A percentile compares a stretch with the other conserved stretches of the same genome.
These are phyloP conservation scores for Petrophora chlorosata DNA, from an alignment of 2,888 invertebrate genomes.

Conservation along the genomic window DNA sequence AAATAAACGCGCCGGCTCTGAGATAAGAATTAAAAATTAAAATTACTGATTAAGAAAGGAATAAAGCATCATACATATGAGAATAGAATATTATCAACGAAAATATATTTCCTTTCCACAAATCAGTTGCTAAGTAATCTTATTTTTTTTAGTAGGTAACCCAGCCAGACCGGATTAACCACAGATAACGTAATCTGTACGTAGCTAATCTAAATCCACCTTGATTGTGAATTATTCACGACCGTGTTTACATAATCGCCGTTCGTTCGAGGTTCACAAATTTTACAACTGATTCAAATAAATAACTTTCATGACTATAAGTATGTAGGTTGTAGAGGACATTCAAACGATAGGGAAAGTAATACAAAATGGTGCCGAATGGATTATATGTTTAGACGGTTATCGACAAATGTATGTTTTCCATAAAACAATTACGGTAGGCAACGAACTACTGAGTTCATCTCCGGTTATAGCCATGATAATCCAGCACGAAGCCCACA, in stretches of 20 bases:
- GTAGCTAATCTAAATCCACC: conserved; percentile 24
- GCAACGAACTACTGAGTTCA: conserved; percentile 41
- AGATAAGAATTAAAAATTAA: too few species aligned
- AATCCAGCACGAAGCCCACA: conserved; percentile 5
- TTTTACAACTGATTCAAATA: too few species aligned
- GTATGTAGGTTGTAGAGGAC: too few species aligned
- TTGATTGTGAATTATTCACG: conserved; percentile 28
- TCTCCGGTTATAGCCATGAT: conserved; percentile 42
- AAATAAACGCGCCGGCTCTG: too few species aligned
- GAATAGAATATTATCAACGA: too few species aligned
- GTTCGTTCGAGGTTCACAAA: too few species aligned
- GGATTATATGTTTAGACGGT: conserved; percentile 7
- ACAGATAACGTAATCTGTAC: conserved; percentile 16
- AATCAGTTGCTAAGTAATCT: background rate
- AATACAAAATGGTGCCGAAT: too few species aligned
- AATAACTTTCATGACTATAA: too few species aligned
- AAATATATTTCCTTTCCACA: too few species aligned
- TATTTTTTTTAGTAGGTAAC: background rate
- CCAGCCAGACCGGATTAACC: conserved; percentile 6
- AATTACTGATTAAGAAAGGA: too few species aligned
- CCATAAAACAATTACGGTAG: conserved; percentile 1
- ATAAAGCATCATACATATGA: too few species aligned
- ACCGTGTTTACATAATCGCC: conserved; percentile 14
- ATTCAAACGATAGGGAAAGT: too few species aligned
- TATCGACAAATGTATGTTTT: conserved; percentile 24